Conservation (phyloP, 2,888 invertebrate species). For the Myopa testacea region DNA sequence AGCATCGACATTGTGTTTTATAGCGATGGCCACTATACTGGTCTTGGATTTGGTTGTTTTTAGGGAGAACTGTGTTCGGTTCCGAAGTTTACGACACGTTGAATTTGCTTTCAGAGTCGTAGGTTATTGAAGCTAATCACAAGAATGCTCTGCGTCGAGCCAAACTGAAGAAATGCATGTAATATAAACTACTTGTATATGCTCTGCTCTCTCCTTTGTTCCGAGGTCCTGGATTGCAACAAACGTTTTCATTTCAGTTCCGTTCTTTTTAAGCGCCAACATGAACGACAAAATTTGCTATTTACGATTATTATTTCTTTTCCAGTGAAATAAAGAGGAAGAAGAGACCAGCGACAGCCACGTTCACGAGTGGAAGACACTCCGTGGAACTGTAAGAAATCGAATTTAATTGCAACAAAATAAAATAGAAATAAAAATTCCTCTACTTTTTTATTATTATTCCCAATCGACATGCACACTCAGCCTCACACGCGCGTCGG, state of each 20-base stretch:
- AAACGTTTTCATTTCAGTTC: conserved; percentile 51
- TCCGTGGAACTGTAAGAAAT: conserved; percentile 25
- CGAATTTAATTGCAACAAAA: conserved; percentile 37
- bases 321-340: neutral
- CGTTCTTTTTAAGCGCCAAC: conserved; percentile 48
- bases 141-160: neutral
- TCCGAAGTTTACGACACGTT: neutral
- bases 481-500: neutral
- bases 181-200: neutral
- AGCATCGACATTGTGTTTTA: conserved; percentile 61
- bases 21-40: conserved; percentile 42
- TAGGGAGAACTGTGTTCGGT: neutral
- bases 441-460: conserved; percentile 33
- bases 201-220: neutral
- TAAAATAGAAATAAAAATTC: conserved; percentile 20
- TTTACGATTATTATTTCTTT: conserved; percentile 14
- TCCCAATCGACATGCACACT: conserved; percentile 35
- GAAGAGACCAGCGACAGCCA: conserved; percentile 4
- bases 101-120: neutral
- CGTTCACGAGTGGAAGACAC: conserved; percentile 25
- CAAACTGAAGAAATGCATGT: neutral
- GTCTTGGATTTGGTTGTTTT: conserved; percentile 7
- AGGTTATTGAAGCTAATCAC: conserved; percentile 45
- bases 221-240: too few species aligned
- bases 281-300: conserved; percentile 43